A percentile compares a stretch with the other conserved stretches of the same genome.
phyloP scores from a whole-genome alignment of 2,888 invertebrate species.

The Euplexia lucipara region DNA sequence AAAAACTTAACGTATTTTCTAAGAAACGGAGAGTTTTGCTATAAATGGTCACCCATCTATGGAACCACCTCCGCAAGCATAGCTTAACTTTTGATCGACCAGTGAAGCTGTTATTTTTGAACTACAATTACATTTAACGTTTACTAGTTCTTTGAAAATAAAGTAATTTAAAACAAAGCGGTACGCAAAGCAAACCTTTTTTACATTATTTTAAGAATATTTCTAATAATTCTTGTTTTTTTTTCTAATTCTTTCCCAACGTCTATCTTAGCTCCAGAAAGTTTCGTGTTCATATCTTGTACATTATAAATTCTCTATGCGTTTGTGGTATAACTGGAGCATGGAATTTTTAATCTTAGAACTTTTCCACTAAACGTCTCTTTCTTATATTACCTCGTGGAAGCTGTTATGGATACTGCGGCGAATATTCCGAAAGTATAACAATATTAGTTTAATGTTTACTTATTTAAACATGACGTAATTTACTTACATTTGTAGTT shows the following conservation, averaged over 20 bases:
- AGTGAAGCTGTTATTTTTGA: no score
- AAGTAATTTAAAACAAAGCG: no score
- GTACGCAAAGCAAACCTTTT: neutral
- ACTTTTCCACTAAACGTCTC: slow-evolving; percentile 66
- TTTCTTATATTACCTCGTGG: slow-evolving; percentile 47
- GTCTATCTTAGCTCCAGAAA: slow-evolving; percentile 33
- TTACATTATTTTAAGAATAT: slow-evolving; percentile 11
- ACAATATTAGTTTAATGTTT: neutral
- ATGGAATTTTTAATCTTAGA: slow-evolving; percentile 80
- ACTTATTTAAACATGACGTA: neutral
- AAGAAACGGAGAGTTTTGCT: no score
- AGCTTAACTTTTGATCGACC: no score
- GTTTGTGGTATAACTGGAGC: slow-evolving; percentile 68
- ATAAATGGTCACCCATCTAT: no score
- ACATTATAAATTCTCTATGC: slow-evolving; percentile 74
- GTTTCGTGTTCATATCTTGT: slow-evolving; percentile 47
- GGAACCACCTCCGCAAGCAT: no score
- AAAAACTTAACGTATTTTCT: no score
- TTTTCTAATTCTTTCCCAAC: slow-evolving; percentile 6
- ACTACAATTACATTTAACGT: no score
- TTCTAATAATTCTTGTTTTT: slow-evolving; percentile 7
- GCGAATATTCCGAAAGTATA: slow-evolving; percentile 15
- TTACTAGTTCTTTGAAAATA: no score
- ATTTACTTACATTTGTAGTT: neutral
- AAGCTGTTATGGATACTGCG: slow-evolving; percentile 26